Evolutionary conservation across 2,113 vertebrate genomes (phyloP), one percentile per base, ranked within the genome.

Genomic region (Spea multiplicata): DNA sequence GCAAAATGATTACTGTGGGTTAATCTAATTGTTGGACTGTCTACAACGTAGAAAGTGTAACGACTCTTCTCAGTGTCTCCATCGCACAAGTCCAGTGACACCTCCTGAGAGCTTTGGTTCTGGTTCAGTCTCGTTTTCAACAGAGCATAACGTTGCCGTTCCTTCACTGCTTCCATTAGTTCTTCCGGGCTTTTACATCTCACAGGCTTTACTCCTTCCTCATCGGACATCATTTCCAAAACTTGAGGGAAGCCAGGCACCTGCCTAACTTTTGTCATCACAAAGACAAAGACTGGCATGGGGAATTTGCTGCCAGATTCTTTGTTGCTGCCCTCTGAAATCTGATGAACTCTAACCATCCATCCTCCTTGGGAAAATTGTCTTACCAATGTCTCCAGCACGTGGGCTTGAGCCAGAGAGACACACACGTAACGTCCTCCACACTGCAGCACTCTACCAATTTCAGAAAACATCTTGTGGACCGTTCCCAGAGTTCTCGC

Each of bases 371-470:
- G 82, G 13, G 92, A 93, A 84, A 99, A 99, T 83, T 94, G 91
- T 46, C 94, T 92, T 83, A 98, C 91, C 0, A 91, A 93, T 82
- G 95, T 90, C 87, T 89, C 92, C 85, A 98, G 90, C 74, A 99
- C 90, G 0, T 94, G 92, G 66, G 93, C 92, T 85, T 99, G 97
- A 61, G 97, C 96, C 86, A 99, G 85, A n/a, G 97, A 96, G 83
- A 99, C 85, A 0, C 96, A 98, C 13, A 99, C 84, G 61, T 98
- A 99, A 75, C 96, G 92, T 0, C 97, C 97, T 9, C 96, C 96
- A 0, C 95, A 89, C 74, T 89, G 89, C 69, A 99, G 85, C 65
- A 98, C 94, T 1, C 97, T 92, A 53, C 89, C 89, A 71, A 99
- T 90, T 90, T 99, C 96, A 0, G 88, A 87, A 82, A 99, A 89